phyloP scores from a whole-genome alignment of 2,113 vertebrate species.

The Tonatia bakeri region DNA sequence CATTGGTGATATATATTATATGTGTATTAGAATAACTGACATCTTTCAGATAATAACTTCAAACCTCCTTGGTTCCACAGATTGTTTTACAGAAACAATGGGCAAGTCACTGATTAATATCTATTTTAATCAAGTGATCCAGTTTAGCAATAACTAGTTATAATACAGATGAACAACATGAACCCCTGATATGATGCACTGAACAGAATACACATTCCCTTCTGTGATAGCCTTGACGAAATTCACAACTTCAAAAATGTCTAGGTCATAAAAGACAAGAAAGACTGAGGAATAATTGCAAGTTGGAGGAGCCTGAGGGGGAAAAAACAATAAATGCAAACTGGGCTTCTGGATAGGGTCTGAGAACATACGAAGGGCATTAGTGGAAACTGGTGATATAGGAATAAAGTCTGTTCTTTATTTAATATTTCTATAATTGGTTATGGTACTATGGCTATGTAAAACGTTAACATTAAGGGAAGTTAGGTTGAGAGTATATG shows the following conservation, averaged over 20 bases:
- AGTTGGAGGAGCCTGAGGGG: not conserved
- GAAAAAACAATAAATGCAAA: not conserved
- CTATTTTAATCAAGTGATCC: not conserved
- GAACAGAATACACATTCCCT: not conserved
- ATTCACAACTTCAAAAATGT: not conserved
- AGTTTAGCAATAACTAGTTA: not conserved
- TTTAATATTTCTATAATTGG: not conserved
- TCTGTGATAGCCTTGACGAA: not conserved
- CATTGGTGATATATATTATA: not conserved
- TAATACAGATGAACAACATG: not conserved
- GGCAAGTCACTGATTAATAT: not conserved
- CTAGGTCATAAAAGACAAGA: not conserved
- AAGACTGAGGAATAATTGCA: not conserved
- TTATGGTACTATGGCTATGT: not conserved
- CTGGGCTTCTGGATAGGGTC: not conserved
- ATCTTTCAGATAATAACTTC: not conserved
- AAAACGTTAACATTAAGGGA: not conserved
- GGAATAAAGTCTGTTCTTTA: not conserved
- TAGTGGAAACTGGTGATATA: not conserved
- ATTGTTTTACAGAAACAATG: not conserved
- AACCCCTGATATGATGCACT: not conserved
- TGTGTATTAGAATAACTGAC: not conserved
- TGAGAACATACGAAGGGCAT: not conserved
- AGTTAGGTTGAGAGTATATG: not conserved
- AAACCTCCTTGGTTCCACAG: not conserved